These are phyloP conservation scores for Anguilla marmorata DNA, from an alignment of 2,797 vertebrate genomes.

Conservation along the genomic window DNA sequence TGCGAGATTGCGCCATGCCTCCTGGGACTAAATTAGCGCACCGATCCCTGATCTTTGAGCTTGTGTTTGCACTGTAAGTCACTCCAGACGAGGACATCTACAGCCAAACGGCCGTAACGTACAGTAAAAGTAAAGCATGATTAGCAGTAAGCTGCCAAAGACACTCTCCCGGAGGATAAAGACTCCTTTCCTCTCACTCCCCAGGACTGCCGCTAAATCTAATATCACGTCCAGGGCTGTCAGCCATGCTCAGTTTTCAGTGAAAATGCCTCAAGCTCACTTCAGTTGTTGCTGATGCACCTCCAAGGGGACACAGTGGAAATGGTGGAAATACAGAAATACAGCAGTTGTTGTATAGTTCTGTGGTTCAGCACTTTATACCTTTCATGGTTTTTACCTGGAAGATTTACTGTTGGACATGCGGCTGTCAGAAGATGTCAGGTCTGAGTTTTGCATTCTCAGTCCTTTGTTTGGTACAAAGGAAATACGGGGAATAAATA, in stretches of 20 bases:
- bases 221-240: neutral
- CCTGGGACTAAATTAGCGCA: neutral
- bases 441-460: neutral
- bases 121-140: neutral
- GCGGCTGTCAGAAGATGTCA: neutral
- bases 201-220: neutral
- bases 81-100: neutral
- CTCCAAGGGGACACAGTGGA: neutral
- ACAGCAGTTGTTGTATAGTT: neutral
- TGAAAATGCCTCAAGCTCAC: neutral
- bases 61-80: neutral
- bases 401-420: neutral
- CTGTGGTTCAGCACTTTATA: neutral
- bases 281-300: neutral
- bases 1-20: too few relatives aligned
- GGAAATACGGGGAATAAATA: neutral
- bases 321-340: neutral
- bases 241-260: neutral
- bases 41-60: neutral
- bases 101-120: neutral
- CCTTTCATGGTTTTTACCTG: neutral
- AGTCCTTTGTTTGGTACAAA: neutral
- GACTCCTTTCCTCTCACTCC: neutral
- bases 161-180: neutral
- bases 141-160: neutral